Conservation (phyloP, 2,888 invertebrate species). For the Lutraria lutraria region DNA sequence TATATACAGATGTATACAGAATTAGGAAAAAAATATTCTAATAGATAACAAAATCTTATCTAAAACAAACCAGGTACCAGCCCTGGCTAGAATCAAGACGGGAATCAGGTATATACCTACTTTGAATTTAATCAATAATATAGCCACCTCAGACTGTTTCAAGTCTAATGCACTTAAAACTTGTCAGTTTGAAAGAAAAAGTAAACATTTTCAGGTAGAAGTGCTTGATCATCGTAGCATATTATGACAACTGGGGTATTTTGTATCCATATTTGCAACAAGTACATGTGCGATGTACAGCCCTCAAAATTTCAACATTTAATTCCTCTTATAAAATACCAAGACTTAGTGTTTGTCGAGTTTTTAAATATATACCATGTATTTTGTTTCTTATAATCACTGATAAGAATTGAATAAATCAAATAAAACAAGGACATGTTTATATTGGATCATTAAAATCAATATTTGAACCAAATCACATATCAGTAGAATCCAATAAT, state of each 20-base stretch:
- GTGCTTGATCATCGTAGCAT: not conserved
- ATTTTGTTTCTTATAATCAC: not conserved
- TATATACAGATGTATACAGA: not conserved
- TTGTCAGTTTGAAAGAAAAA: not conserved
- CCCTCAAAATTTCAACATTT: not conserved
- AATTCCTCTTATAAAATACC: not conserved
- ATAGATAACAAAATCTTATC: not conserved
- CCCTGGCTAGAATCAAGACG: not conserved
- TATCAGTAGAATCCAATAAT: not conserved
- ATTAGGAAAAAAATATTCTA: not conserved
- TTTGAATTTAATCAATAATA: not conserved
- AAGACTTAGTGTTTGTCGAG: no score
- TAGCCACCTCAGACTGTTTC: not conserved
- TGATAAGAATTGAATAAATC: not conserved
- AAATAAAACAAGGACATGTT: not conserved
- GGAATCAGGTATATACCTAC: not conserved
- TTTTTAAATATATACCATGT: no score
- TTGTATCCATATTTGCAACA: not conserved
- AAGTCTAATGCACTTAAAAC: not conserved
- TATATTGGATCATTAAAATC: not conserved
- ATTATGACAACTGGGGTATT: conserved; percentile 2
- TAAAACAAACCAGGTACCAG: conserved; percentile 6
- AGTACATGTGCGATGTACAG: not conserved
- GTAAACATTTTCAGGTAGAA: not conserved
- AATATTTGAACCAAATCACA: not conserved